Base-by-base conservation (phyloP, 2,888 invertebrate species). In the Homarus gammarus region DNA sequence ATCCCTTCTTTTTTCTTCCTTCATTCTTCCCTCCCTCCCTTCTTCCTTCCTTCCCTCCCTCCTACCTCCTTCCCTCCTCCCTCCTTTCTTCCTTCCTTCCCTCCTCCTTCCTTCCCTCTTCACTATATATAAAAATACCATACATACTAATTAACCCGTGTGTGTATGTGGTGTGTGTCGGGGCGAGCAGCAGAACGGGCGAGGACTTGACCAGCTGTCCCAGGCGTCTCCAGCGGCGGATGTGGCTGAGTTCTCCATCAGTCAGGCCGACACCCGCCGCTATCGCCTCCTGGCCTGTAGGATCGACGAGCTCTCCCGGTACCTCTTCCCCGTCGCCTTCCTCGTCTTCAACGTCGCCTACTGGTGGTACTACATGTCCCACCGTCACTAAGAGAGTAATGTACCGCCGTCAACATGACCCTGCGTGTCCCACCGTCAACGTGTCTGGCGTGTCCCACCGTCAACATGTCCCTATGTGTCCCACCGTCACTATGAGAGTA, bases 271-370 rank as follows among this genome's bases (percentile, higher is more conserved):
- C 70, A 75, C 68, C 36, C 68, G 88, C 22, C 77, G 68, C 56
- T 89, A 84, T 78, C 83, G 88, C n/a, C 70, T 89, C 22, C 84
- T 89, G 51, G 90, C 90, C 75, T 84, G 79, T 72, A 70, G 86
- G 31, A 93, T 93, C 64, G 93, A 93, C 89, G 92, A 92, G 77
- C 75, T 93, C 27, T 93, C 93, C 77, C 92, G 93, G 36, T 78
- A 92, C 70, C 91, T 92, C 36, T 93, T 93, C 88, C 93, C 93
- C 18, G 81, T 92, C 36, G 89, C 92, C 51, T 93, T 93, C 90
- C 82, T 93, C 49, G 72, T 93, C 70, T 93, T 93, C 90, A 93
- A 93, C 84, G 73, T 93, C 33, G 92, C 92, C 78, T 93, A 93
- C 90, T 93, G 93, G 93, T 92, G 92, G 31, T 93, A 93, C 84